phyloP scores from a whole-genome alignment of 2,888 invertebrate species.

The Branchinecta sandiegonensis region DNA sequence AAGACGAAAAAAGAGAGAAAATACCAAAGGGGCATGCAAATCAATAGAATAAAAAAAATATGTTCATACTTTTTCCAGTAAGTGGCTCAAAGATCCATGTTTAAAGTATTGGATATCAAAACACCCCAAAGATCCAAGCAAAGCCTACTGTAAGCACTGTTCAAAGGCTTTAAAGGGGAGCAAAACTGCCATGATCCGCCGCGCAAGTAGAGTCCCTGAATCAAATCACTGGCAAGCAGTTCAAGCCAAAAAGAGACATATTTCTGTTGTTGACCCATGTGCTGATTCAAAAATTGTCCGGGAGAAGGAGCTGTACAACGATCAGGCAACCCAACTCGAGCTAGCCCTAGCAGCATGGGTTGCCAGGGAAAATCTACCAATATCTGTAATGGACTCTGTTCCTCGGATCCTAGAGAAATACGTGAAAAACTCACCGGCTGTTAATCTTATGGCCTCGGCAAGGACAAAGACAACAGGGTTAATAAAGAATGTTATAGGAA shows the following conservation, averaged over 20 bases:
- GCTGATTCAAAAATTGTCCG: background rate
- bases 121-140: conserved; percentile 7
- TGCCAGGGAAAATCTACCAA: conserved; percentile 5
- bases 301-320: background rate
- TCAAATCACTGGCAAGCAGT: conserved; percentile 12
- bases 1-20: too few species aligned
- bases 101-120: too few species aligned
- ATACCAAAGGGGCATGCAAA: too few species aligned
- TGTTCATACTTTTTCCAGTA: too few species aligned
- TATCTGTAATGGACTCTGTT: conserved; percentile 10
- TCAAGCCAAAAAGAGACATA: background rate
- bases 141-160: conserved; percentile 1
- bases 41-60: too few species aligned
- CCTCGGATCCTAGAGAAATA: conserved; percentile 1
- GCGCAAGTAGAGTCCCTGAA: background rate
- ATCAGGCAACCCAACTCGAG: background rate
- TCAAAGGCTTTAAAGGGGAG: conserved; percentile 15
- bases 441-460: background rate
- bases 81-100: too few species aligned
- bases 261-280: background rate
- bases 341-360: conserved; percentile 14
- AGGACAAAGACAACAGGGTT: background rate
- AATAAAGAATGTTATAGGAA: background rate
- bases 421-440: background rate
- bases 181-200: background rate